Conservation (phyloP, 2,888 invertebrate species). For the Xylota sylvarum region DNA sequence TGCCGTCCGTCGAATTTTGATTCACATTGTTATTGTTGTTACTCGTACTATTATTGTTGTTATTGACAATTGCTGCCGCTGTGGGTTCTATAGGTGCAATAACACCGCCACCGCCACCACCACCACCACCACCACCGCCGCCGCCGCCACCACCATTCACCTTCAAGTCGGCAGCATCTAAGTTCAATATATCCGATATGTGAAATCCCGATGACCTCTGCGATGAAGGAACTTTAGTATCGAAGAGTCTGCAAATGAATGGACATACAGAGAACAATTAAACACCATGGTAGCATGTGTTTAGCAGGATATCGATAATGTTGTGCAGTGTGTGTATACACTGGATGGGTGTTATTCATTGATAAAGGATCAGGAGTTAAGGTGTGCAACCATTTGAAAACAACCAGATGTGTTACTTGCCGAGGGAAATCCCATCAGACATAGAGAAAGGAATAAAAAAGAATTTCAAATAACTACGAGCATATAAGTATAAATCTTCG, state of each 20-base stretch:
- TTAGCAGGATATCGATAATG: constrained; percentile 62
- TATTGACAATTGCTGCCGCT: constrained; percentile 64
- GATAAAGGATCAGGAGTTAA: constrained; percentile 78
- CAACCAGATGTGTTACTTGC: constrained; percentile 61
- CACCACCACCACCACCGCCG: constrained; percentile 19
- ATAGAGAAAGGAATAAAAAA: constrained; percentile 41
- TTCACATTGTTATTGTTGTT: constrained; percentile 72
- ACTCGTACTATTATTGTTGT: constrained; percentile 69
- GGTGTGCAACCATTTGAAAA: constrained; percentile 32
- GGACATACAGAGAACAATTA: constrained; percentile 62
- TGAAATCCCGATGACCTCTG: constrained; percentile 94
- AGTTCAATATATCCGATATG: constrained; percentile 96
- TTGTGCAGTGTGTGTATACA: constrained; percentile 26
- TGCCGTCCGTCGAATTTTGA: constrained; percentile 72
- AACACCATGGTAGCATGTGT: constrained; percentile 18
- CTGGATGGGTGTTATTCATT: constrained; percentile 68
- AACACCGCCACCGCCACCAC: constrained; percentile 34
- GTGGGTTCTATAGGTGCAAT: constrained; percentile 38
- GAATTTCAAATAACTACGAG: constrained; percentile 1
- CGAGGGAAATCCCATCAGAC: constrained; percentile 62
- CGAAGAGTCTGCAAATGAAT: constrained; percentile 89
- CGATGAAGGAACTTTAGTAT: constrained; percentile 86
- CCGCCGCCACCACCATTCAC: constrained; percentile 80
- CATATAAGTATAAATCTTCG: constrained; percentile 3
- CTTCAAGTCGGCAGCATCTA: constrained; percentile 88